Base-by-base conservation (phyloP, 2,113 vertebrate species). In the Suricata suricatta region DNA sequence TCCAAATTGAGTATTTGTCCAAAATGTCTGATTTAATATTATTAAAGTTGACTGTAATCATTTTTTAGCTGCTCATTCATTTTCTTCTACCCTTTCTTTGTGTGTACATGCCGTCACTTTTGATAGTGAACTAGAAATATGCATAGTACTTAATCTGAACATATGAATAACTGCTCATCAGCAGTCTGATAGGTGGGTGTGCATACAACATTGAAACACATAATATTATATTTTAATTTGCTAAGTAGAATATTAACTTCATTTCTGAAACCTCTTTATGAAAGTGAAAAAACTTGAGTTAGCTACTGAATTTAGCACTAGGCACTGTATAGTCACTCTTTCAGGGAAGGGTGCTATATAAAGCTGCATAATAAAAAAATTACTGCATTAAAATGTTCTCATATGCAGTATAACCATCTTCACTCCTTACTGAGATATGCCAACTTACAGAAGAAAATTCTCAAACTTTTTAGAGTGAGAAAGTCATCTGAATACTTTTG, bases 211-310 rank as follows among this genome's bases (percentile, higher is more conserved):
- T 27, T 66, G 63, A 60, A 72, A 57, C 63, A 79, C 27, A 50
- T 87, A 95, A 68, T 90, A 81, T 92, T 96, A 41, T 84, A 97
- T 95, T 96, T 95, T 93, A 97, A 94, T 92, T 88, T 88, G 80
- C 11, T 95, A 93, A 94, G 88, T 63, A 94, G 38, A 93, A 79
- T 93, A 94, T 90, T 93, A 87, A 88, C 54, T 96, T 77, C n/a
- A 47, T 88, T 95, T 72, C 94, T 87, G 54, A 97, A 96, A 68
- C 12, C 31, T 76, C 31, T 74, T 93, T 88, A 44, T 90, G 14
- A 76, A 96, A 94, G 63, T 77, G 66, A 88, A 92, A 82, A 94
- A 52, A 74, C 88, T 89, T 97, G 68, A 71, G 29, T 88, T 76
- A 87, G 77, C 57, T 57, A 29, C 84, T 79, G 64, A 57, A 95